A percentile compares a stretch with the other conserved stretches of the same genome.
These are phyloP conservation scores for Fratercula arctica DNA, from an alignment of 2,797 vertebrate genomes.

Conservation along the genomic window DNA sequence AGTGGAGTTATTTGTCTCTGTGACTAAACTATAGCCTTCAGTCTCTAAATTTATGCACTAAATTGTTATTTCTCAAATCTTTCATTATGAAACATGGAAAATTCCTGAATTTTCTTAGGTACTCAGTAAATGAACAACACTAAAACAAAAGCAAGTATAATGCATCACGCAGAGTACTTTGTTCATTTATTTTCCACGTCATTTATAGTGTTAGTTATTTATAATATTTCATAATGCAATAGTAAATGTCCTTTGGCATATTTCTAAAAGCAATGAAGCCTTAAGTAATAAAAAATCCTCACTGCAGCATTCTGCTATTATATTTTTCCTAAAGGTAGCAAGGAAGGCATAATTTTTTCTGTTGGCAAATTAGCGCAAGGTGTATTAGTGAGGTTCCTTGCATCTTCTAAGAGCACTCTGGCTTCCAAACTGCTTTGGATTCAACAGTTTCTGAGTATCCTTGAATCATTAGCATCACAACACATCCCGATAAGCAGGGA, in stretches of 20 bases:
- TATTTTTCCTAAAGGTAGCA: neutral
- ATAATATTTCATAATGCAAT: neutral
- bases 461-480: neutral
- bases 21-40: neutral
- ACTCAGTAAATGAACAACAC: neutral
- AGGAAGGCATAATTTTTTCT: neutral
- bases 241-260: neutral
- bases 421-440: neutral
- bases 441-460: neutral
- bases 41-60: too few relatives aligned
- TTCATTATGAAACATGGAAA: neutral
- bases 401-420: neutral
- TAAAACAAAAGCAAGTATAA: neutral
- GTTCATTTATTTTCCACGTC: neutral
- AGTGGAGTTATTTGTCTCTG: neutral
- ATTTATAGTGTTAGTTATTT: neutral
- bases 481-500: fast-evolving
- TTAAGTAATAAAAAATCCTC: neutral
- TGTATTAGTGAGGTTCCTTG: neutral
- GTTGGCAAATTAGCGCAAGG: neutral
- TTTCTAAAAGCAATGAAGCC: neutral
- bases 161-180: neutral
- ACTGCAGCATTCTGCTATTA: neutral
- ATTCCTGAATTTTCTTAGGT: neutral
- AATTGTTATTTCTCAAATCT: neutral